phyloP scores from a whole-genome alignment of 2,113 vertebrate species.

The Antennarius striatus region DNA sequence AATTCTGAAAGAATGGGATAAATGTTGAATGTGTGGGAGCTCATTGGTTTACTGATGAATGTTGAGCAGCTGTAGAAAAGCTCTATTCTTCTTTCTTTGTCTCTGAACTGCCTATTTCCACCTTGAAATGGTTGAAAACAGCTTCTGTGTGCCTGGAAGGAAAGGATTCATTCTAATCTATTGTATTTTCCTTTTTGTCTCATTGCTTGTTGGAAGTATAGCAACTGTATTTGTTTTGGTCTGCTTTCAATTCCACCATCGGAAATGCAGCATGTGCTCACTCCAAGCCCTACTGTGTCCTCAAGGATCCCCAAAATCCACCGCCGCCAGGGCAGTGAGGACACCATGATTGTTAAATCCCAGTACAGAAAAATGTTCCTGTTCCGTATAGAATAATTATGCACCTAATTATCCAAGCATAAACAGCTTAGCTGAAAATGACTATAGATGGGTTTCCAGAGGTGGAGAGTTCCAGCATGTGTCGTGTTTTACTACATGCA shows the following conservation, averaged over 20 bases:
- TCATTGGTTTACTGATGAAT: slow-evolving; percentile 26
- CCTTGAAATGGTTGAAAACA: slow-evolving; percentile 57
- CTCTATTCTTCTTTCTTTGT: slow-evolving; percentile 24
- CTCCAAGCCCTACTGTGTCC: slow-evolving; percentile 28
- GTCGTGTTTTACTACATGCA: slow-evolving; percentile 28
- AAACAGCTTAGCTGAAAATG: slow-evolving; percentile 20
- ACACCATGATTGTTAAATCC: neutral
- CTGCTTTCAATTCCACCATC: slow-evolving; percentile 34
- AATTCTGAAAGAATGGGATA: slow-evolving; percentile 14
- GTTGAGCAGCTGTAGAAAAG: neutral
- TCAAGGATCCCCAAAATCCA: slow-evolving; percentile 33
- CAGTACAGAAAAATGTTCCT: too few relatives aligned
- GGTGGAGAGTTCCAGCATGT: slow-evolving; percentile 21
- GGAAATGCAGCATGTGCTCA: slow-evolving; percentile 40
- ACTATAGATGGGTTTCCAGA: slow-evolving; percentile 15
- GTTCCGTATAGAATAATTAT: neutral
- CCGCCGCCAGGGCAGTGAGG: slow-evolving; percentile 10
- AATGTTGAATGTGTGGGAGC: slow-evolving; percentile 23
- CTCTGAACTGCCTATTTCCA: slow-evolving; percentile 51
- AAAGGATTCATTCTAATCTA: slow-evolving; percentile 45
- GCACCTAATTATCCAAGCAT: slow-evolving; percentile 6
- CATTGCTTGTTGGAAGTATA: slow-evolving; percentile 35
- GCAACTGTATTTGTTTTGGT: slow-evolving; percentile 54
- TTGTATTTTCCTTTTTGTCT: slow-evolving; percentile 30
- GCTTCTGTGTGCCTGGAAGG: slow-evolving; percentile 28